Conservation (phyloP, 2,113 vertebrate genomes). For the Carassius auratus region DNA sequence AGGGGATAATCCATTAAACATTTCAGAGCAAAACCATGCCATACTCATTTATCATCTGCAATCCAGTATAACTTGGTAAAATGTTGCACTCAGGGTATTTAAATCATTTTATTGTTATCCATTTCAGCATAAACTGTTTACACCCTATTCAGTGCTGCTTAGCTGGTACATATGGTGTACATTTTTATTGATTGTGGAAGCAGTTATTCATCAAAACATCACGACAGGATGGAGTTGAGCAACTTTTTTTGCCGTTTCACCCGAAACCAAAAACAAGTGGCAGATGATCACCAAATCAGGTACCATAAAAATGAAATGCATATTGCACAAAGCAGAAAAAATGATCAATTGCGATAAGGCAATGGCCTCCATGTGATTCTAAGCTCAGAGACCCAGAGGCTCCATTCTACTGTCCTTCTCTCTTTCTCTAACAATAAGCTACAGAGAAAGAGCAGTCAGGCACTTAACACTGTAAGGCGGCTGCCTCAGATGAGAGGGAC, state of each 20-base stretch:
- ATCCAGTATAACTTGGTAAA: not conserved
- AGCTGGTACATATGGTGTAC: not conserved
- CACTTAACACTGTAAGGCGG: slow-evolving; percentile 44
- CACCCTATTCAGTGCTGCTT: not conserved
- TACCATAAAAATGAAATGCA: not conserved
- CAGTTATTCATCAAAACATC: not conserved
- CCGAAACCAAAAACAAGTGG: not conserved
- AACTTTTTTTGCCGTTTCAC: not conserved
- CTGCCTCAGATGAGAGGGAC: slow-evolving; percentile 43
- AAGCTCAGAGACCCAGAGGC: slow-evolving; percentile 34
- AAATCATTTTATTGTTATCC: not conserved
- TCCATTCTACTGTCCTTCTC: slow-evolving; percentile 23
- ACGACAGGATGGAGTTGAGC: not conserved
- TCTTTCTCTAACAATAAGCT: slow-evolving; percentile 46
- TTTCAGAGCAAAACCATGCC: not conserved
- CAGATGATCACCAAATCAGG: not conserved
- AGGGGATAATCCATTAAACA: not conserved
- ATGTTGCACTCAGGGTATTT: not conserved
- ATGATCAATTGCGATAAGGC: not conserved
- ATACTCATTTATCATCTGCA: not conserved
- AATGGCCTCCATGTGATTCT: slow-evolving; percentile 22
- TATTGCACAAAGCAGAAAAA: slow-evolving; percentile 9
- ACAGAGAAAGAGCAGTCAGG: slow-evolving; percentile 43
- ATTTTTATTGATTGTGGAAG: not conserved
- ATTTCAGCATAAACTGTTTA: not conserved